Percentiles rank a stretch among this genome's conserved stretches.
Evolutionary conservation across 2,888 invertebrate species (phyloP).

Genomic region (Argyresthia goedartella): DNA sequence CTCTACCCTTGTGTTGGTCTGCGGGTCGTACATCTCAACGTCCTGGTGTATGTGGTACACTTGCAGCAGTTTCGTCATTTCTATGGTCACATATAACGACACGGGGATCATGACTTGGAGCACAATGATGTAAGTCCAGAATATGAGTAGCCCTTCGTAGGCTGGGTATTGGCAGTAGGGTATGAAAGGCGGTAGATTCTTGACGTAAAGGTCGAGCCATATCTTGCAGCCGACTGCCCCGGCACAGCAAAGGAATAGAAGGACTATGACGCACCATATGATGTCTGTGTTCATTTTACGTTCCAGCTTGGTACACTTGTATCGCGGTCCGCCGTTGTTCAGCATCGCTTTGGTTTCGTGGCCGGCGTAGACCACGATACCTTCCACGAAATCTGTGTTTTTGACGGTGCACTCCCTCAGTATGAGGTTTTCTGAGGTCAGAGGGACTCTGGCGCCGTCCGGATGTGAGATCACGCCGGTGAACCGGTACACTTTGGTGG

Average conservation of each 20-base stretch:
- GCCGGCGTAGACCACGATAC: conserved; percentile 96
- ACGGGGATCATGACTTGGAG: conserved; percentile 98
- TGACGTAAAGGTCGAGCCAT: conserved; percentile 78
- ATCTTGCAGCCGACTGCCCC: conserved; percentile 93
- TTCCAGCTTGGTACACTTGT: conserved; percentile 93
- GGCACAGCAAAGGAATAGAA: conserved; percentile 89
- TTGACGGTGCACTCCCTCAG: conserved; percentile 94
- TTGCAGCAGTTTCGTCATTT: conserved; percentile 95
- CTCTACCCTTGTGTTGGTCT: conserved; percentile 80
- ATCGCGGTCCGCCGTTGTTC: conserved; percentile 95
- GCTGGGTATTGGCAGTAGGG: conserved; percentile 72
- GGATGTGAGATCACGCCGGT: conserved; percentile 90
- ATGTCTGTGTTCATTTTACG: conserved; percentile 96
- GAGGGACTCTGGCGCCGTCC: conserved; percentile 81
- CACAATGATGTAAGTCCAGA: conserved; percentile 96
- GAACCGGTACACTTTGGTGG: conserved; percentile 96
- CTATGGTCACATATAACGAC: conserved; percentile 96
- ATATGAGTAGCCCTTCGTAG: conserved; percentile 86
- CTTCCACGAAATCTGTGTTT: conserved; percentile 97
- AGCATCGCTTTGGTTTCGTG: conserved; percentile 98
- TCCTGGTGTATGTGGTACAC: conserved; percentile 96
- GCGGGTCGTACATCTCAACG: conserved; percentile 85
- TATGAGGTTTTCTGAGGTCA: conserved; percentile 91
- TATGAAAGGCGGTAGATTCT: conserved; percentile 76
- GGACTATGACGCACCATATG: conserved; percentile 94